Percentiles rank a stretch among this genome's conserved stretches.
Conservation (phyloP, 2,113 vertebrate genomes). For the Nipponia nippon region DNA sequence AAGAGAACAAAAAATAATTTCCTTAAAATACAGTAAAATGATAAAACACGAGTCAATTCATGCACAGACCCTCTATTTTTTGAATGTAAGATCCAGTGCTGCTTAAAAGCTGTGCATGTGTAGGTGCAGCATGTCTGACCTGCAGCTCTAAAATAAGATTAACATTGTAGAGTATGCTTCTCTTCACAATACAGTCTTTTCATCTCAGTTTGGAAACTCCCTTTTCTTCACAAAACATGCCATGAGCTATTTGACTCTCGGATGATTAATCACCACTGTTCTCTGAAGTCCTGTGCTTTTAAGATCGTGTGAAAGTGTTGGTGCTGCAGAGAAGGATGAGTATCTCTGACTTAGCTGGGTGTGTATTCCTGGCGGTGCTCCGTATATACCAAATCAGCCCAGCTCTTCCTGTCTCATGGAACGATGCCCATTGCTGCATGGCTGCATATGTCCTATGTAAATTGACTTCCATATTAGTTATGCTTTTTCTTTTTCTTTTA, state of each 20-base stretch:
- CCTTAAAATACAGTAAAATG: neutral
- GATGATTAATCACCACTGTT: conserved; percentile 2
- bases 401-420: neutral
- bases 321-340: conserved; percentile 5
- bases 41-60: neutral
- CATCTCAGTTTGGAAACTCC: conserved; percentile 26
- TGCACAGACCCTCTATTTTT: neutral
- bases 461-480: neutral
- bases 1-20: neutral
- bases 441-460: neutral
- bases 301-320: neutral
- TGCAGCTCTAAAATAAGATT: neutral
- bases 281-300: conserved; percentile 31
- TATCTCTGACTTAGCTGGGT: neutral
- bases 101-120: neutral
- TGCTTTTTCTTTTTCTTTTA: conserved; percentile 46
- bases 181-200: conserved; percentile 12
- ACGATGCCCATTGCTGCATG: neutral
- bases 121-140: neutral
- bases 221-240: neutral
- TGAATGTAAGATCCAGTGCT: neutral
- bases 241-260: neutral
- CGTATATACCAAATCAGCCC: neutral
- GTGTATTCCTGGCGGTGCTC: neutral
- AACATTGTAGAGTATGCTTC: neutral